These are phyloP conservation scores for Diprion similis DNA, from an alignment of 1,140 invertebrate genomes.

Conservation along the genomic window DNA sequence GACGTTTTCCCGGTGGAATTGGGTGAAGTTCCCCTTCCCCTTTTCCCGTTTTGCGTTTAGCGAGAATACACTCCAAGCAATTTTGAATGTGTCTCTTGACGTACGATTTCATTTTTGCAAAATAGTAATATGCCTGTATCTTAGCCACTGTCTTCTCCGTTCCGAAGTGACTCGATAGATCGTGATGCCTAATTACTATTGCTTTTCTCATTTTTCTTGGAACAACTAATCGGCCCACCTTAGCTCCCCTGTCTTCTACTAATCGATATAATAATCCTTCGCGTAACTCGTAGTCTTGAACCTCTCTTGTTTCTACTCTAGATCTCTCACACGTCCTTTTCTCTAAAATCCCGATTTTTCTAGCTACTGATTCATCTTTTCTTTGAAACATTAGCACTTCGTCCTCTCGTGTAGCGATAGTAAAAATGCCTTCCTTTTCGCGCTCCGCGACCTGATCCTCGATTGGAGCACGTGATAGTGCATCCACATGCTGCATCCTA, in stretches of 20 bases:
- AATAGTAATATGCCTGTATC: conserved; percentile 24
- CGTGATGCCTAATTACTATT: conserved; percentile 21
- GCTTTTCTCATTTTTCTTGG: conserved; percentile 22
- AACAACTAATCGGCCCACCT: conserved; percentile 15
- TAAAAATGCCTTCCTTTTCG: not conserved
- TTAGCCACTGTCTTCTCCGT: conserved; percentile 17
- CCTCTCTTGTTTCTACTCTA: not conserved
- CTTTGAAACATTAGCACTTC: conserved; percentile 22
- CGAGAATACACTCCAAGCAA: conserved; percentile 27
- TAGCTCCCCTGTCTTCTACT: not conserved
- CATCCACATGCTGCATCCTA: conserved; percentile 49
- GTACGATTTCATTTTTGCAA: conserved; percentile 25
- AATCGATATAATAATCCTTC: conserved; percentile 20
- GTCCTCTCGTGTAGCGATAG: conserved; percentile 13
- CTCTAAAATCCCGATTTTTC: conserved; percentile 9
- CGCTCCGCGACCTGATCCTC: conserved; percentile 15
- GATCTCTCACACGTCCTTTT: conserved; percentile 1
- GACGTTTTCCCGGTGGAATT: conserved; percentile 24
- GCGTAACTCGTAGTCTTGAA: conserved; percentile 12
- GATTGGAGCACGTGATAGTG: conserved; percentile 41
- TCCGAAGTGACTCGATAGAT: conserved; percentile 22
- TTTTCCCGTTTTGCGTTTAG: conserved; percentile 23
- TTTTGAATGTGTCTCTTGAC: conserved; percentile 20
- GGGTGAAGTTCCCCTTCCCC: conserved; percentile 26
- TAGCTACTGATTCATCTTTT: not conserved